Evolutionary conservation across 2,797 vertebrate species (phyloP).

Genomic region (Staurois parvus): DNA sequence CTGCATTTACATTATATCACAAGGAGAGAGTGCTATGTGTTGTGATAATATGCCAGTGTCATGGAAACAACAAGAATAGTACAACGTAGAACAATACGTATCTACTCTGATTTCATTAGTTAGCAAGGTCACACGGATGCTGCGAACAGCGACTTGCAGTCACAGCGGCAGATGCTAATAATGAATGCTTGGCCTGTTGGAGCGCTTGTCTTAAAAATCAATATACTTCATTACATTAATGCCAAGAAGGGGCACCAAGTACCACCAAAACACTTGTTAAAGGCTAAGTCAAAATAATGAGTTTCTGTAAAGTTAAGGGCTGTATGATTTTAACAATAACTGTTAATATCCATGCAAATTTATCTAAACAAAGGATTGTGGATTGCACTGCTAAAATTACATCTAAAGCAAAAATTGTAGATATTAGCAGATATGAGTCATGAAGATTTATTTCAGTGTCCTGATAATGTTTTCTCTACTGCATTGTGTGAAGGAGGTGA

Average conservation of each 20-base stretch:
- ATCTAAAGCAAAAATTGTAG: no score
- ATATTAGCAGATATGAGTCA: no score
- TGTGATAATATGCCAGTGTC: slow-evolving; percentile 12
- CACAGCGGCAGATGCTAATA: slow-evolving; percentile 22
- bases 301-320: not conserved
- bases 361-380: not conserved
- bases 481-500: no score
- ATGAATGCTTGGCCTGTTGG: slow-evolving; percentile 10
- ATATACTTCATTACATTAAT: slow-evolving; percentile 5
- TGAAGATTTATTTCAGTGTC: no score
- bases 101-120: slow-evolving; percentile 36
- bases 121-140: slow-evolving; percentile 33
- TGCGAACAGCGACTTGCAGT: slow-evolving; percentile 10
- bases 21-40: not conserved
- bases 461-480: no score
- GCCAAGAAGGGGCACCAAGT: not conserved
- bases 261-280: not conserved
- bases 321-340: no score
- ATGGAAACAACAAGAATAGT: slow-evolving; percentile 47
- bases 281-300: not conserved
- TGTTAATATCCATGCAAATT: not conserved
- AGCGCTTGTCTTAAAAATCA: slow-evolving; percentile 24
- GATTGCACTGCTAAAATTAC: not conserved
- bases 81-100: slow-evolving; percentile 29
- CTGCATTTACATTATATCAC: slow-evolving; percentile 1